phyloP scores from a whole-genome alignment of 2,888 invertebrate species.

The Chesias legatella region DNA sequence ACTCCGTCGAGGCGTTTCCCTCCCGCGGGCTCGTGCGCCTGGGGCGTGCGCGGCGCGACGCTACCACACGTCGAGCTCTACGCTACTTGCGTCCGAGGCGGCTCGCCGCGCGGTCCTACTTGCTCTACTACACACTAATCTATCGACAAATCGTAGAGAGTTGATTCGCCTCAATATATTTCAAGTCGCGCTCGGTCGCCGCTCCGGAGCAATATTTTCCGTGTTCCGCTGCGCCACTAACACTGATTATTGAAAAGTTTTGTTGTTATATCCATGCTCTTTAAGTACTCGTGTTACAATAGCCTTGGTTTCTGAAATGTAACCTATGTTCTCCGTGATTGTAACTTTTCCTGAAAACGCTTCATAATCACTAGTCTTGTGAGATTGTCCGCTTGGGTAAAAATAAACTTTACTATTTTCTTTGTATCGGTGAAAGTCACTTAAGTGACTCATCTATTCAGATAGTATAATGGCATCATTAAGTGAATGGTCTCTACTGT shows the following conservation, averaged over 20 bases:
- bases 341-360: slow-evolving; percentile 15
- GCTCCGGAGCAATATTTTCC: slow-evolving; percentile 35
- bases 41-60: slow-evolving; percentile 60
- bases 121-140: slow-evolving; percentile 61
- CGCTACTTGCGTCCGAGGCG: slow-evolving; percentile 32
- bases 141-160: slow-evolving; percentile 51
- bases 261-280: slow-evolving; percentile 45
- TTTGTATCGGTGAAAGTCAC: slow-evolving; percentile 32
- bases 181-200: slow-evolving; percentile 27
- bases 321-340: slow-evolving; percentile 38
- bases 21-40: slow-evolving; percentile 64
- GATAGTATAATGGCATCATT: slow-evolving; percentile 1
- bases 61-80: slow-evolving; percentile 56
- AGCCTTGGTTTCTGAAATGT: slow-evolving; percentile 57
- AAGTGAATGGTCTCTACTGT: no score
- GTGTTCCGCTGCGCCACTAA: slow-evolving; percentile 49
- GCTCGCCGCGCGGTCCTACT: slow-evolving; percentile 51
- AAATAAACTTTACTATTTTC: slow-evolving; percentile 4
- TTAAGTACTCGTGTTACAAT: slow-evolving; percentile 45
- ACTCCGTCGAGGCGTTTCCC: slow-evolving; percentile 65
- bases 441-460: slow-evolving; percentile 18
- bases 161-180: slow-evolving; percentile 46
- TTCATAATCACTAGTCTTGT: no score
- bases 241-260: slow-evolving; percentile 51
- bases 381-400: slow-evolving; percentile 3